Evolutionary conservation across 1,140 invertebrate genomes (phyloP).

Genomic region (Subanguina moxae): DNA sequence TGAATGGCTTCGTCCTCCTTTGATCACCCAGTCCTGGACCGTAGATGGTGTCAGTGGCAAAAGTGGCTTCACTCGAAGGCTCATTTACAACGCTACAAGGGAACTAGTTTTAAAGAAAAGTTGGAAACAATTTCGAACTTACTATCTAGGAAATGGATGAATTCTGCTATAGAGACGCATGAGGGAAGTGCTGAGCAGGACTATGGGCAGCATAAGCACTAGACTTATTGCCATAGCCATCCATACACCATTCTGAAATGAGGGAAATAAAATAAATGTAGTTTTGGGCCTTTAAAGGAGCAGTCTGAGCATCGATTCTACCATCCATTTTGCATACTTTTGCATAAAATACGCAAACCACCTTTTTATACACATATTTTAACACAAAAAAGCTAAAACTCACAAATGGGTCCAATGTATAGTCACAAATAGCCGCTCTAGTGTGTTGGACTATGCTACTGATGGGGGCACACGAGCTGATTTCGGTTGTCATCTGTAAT

Average conservation of each 20-base stretch:
- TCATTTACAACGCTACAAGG: conserved; percentile 38
- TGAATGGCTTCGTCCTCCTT: conserved; percentile 4
- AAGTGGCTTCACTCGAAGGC: conserved; percentile 31
- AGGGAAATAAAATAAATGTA: too few relatives aligned
- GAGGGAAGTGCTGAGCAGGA: conserved; percentile 37
- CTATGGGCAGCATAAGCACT: conserved; percentile 41
- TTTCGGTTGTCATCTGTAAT: conserved; percentile 50
- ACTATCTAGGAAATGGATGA: conserved; percentile 41
- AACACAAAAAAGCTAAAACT: conserved; percentile 1
- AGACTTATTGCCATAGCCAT: conserved; percentile 43
- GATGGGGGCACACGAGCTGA: conserved; percentile 51
- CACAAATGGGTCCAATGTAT: conserved; percentile 41
- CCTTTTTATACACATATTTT: too few relatives aligned
- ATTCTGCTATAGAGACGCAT: conserved; percentile 34
- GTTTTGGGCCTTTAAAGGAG: too few relatives aligned
- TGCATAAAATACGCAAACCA: too few relatives aligned
- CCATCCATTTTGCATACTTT: too few relatives aligned
- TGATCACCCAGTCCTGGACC: conserved; percentile 7
- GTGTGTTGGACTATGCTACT: conserved; percentile 26
- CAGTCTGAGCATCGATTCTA: too few relatives aligned
- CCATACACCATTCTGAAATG: conserved; percentile 43
- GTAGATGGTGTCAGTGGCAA: conserved; percentile 36
- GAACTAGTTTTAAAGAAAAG: conserved; percentile 1
- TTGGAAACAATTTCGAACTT: conserved; percentile 15
- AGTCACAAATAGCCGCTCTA: conserved; percentile 37